phyloP scores from a whole-genome alignment of 92 coral and sea anemone species.

The Epizoanthus illoricatus region DNA sequence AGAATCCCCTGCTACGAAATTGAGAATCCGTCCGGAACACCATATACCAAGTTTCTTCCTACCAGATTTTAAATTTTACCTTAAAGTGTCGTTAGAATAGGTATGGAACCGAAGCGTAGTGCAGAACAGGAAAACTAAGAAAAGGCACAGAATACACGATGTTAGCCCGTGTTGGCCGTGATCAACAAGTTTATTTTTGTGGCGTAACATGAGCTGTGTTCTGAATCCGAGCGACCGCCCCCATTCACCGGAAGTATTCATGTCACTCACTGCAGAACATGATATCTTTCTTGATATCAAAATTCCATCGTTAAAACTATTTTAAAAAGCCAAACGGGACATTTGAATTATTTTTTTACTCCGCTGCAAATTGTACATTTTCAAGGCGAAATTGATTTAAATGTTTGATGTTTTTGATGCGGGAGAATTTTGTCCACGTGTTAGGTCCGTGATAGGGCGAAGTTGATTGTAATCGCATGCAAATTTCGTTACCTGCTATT shows the following conservation, averaged over 20 bases:
- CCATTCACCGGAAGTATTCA: constrained; percentile 1
- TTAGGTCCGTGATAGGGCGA: constrained; percentile 12
- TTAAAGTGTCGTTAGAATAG: neutral
- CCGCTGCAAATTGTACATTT: neutral
- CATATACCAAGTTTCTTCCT: too few species aligned
- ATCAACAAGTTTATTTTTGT: neutral
- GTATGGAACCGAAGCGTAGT: neutral
- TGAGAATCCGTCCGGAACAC: too few species aligned
- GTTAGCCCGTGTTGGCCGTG: neutral
- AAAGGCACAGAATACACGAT: too few species aligned
- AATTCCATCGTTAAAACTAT: constrained; percentile 1
- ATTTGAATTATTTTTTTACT: neutral
- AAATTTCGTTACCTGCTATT: neutral
- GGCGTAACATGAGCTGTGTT: constrained; percentile 3
- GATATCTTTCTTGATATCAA: neutral
- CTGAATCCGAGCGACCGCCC: neutral
- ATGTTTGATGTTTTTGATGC: neutral
- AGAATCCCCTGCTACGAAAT: too few species aligned
- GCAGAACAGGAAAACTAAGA: neutral
- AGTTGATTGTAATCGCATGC: neutral
- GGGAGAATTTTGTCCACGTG: constrained; percentile 26
- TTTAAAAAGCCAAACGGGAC: neutral
- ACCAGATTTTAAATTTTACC: too few species aligned
- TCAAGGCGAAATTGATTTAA: neutral
- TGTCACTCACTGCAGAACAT: neutral